Conservation (phyloP, 2,888 invertebrate species). For the Dysmachus trigonus region DNA sequence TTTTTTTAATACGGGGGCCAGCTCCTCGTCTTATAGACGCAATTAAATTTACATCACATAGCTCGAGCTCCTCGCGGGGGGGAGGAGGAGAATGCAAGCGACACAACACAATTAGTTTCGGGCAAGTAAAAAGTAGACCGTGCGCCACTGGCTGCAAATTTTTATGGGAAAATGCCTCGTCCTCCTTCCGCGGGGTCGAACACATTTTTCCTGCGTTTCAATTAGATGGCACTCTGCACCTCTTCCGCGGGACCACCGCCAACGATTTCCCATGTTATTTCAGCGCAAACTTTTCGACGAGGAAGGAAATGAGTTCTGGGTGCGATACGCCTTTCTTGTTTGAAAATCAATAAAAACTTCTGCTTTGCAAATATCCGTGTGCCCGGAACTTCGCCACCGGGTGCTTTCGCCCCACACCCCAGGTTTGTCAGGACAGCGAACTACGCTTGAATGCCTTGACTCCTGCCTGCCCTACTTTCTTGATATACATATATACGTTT, state of each 20-base stretch:
- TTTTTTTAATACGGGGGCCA: constrained; percentile 12
- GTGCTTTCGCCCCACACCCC: background rate
- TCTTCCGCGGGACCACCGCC: background rate
- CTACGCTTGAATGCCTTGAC: background rate
- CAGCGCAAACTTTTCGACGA: background rate
- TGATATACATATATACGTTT: background rate
- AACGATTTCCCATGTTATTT: background rate
- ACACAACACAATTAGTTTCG: constrained; percentile 3
- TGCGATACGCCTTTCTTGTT: constrained; percentile 15
- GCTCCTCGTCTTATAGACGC: constrained; percentile 9
- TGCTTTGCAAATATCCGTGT: constrained; percentile 5
- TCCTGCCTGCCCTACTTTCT: background rate
- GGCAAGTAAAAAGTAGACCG: background rate
- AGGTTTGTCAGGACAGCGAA: background rate
- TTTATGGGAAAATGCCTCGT: background rate
- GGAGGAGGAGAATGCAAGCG: constrained; percentile 1
- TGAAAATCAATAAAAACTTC: constrained; percentile 24
- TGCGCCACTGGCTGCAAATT: background rate
- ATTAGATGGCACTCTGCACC: background rate
- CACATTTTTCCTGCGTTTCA: constrained; percentile 23
- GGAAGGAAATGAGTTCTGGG: constrained; percentile 4
- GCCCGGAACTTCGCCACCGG: background rate
- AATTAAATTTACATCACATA: constrained; percentile 19
- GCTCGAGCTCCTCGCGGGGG: background rate
- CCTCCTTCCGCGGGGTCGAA: background rate